phyloP scores from a whole-genome alignment of 2,888 invertebrate genomes.

The Xylocampa areola region DNA sequence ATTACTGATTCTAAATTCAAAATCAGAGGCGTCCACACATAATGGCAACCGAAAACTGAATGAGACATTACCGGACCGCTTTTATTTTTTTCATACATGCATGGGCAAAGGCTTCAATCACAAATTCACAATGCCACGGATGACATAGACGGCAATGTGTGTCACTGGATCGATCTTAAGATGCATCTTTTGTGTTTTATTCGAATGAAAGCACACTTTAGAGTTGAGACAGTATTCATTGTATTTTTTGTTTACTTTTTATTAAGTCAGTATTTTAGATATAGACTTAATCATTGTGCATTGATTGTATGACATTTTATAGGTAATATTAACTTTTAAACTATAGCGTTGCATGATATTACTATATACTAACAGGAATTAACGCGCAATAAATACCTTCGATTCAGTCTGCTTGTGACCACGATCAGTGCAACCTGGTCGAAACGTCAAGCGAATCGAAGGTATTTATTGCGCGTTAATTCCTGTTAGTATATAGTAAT shows the following conservation, averaged over 20 bases:
- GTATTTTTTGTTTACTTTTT: conserved; percentile 48
- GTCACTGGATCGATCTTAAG: conserved; percentile 81
- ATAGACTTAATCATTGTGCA: conserved; percentile 43
- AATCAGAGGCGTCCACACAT: conserved; percentile 68
- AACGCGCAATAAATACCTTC: too few relatives aligned
- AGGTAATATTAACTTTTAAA: too few relatives aligned
- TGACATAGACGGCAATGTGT: conserved; percentile 75
- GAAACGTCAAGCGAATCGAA: too few relatives aligned
- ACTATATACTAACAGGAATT: too few relatives aligned
- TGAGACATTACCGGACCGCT: conserved; percentile 73
- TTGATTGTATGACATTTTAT: neutral
- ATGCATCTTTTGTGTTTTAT: conserved; percentile 73
- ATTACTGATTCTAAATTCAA: conserved; percentile 30
- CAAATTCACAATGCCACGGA: conserved; percentile 78
- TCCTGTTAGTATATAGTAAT: too few relatives aligned
- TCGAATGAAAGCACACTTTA: conserved; percentile 52
- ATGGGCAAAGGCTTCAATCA: conserved; percentile 65
- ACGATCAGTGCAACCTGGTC: too few relatives aligned
- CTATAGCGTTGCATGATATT: too few relatives aligned
- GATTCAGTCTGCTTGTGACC: too few relatives aligned
- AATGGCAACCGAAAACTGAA: conserved; percentile 74
- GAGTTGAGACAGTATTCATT: conserved; percentile 37
- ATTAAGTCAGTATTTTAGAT: conserved; percentile 22
- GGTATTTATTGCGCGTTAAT: too few relatives aligned
- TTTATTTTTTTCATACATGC: conserved; percentile 75